Conservation (phyloP, 1,140 invertebrate genomes). For the Musca vetustissima region DNA sequence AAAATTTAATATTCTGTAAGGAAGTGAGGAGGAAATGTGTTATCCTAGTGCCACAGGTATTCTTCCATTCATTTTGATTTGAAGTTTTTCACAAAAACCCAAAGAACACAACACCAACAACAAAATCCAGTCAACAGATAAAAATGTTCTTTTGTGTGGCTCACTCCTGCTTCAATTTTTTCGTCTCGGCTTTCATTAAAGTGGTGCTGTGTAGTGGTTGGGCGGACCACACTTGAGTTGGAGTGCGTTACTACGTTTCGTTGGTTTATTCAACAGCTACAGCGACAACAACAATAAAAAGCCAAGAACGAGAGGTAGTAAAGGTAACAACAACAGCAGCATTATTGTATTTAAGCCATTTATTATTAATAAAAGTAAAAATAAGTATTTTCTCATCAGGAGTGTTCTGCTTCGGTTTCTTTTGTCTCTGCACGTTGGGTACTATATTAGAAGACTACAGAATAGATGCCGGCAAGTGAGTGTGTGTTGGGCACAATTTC, state of each 20-base stretch:
- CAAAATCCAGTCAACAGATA: not conserved
- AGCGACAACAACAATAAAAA: conserved; percentile 3
- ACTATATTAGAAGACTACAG: not conserved
- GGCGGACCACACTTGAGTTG: too few relatives aligned
- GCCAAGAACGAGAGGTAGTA: not conserved
- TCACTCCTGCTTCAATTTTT: too few relatives aligned
- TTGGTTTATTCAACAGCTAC: not conserved
- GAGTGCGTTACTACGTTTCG: not conserved
- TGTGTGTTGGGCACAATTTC: not conserved
- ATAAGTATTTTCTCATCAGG: conserved; percentile 20
- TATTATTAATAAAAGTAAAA: conserved; percentile 15
- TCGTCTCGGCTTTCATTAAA: too few relatives aligned
- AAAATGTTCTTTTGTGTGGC: not conserved
- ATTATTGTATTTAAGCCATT: conserved; percentile 11
- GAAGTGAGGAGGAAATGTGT: too few relatives aligned
- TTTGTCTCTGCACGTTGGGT: too few relatives aligned
- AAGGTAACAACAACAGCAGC: not conserved
- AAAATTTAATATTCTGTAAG: too few relatives aligned
- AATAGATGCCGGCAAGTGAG: not conserved
- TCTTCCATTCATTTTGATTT: too few relatives aligned
- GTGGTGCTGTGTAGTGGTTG: too few relatives aligned
- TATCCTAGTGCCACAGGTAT: too few relatives aligned
- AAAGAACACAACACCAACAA: too few relatives aligned
- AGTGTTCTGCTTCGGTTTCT: not conserved
- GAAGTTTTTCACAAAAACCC: too few relatives aligned